phyloP scores from a whole-genome alignment of 1,140 invertebrate genomes.

The Drosophila nikananu region DNA sequence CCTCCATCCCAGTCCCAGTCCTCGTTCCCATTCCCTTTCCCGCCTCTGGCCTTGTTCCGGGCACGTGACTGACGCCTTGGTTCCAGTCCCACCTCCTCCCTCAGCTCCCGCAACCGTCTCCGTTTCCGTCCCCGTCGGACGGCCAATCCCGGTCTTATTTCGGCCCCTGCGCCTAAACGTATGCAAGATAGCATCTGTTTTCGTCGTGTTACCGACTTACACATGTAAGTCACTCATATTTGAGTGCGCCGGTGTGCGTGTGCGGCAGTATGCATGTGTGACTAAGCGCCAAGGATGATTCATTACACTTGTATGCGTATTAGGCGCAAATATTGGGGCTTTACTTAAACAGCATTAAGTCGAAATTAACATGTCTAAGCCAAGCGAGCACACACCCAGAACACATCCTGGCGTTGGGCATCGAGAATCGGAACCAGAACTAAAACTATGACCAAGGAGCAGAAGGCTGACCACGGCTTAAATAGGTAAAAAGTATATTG shows the following conservation, averaged over 20 bases:
- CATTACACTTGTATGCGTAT: conserved; percentile 82
- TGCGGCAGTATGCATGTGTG: conserved; percentile 33
- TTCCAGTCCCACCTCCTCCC: conserved; percentile 17
- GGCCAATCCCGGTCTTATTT: conserved; percentile 25
- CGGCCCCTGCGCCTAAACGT: conserved; percentile 66
- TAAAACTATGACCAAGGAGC: background rate
- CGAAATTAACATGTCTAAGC: conserved; percentile 80
- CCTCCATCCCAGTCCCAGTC: background rate
- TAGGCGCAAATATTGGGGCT: conserved; percentile 82
- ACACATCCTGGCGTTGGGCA: background rate
- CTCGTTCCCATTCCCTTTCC: background rate
- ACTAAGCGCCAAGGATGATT: conserved; percentile 76
- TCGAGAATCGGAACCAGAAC: background rate
- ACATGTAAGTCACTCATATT: conserved; percentile 81
- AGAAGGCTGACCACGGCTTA: background rate
- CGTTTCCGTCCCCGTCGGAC: conserved; percentile 4
- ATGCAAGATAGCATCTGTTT: conserved; percentile 83
- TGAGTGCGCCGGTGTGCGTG: conserved; percentile 33
- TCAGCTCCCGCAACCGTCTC: background rate
- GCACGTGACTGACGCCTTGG: conserved; percentile 74
- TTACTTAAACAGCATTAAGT: conserved; percentile 84
- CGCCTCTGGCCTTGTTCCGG: conserved; percentile 3
- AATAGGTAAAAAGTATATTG: background rate
- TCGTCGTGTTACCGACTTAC: conserved; percentile 82
- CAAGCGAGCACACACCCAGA: conserved; percentile 29